Evolutionary conservation across 2,888 invertebrate species (phyloP), one percentile per base, ranked within the genome.

Genomic region (Calameuta pallipes): DNA sequence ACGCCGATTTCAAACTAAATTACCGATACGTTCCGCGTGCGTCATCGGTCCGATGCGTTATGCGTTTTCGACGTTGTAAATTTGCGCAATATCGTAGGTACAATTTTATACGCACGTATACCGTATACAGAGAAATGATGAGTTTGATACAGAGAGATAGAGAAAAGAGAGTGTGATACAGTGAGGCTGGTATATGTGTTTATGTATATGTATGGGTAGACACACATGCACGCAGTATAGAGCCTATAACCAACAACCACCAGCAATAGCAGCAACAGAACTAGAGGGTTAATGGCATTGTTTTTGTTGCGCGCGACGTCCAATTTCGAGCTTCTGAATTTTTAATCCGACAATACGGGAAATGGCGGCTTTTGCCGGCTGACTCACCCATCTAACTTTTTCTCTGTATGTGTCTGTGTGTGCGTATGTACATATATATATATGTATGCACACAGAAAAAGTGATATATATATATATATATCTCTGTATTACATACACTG

Each of bases 1-100:
- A 78, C 75, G 75, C 81, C 78, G 80, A 82, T 82, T 84, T 81
- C 79, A 79, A 84, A 83, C 81, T 83, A 78, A 84, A 85, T 85
- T 83, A 85, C 81, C 82, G 82, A 84, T 82, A 81, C 80, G 77
- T 78, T 73, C 78, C 76, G 73, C 75, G 76, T 76, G 77, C 71
- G 75, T 12, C 74, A 15, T 15, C 41, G 15, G 15, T 41, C 6
- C 15, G 4, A 41, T 41, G 41, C 41, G 41, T 6, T 15, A 41
- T 41, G 41, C 15, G 41, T 1, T 15, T 41, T 41, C 41, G 41
- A 41, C 15, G 15, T 15, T 41, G 4, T 41, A 15, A 15, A 41
- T 15, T 6, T 41, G 15, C 15, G 0, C 2, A 1, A 15, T 15
- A 15, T 15, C 15, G 15, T 15, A 41, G 41, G 15, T 4, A 41